phyloP scores from a whole-genome alignment of 1,140 invertebrate species.

The Drosophila azteca region DNA sequence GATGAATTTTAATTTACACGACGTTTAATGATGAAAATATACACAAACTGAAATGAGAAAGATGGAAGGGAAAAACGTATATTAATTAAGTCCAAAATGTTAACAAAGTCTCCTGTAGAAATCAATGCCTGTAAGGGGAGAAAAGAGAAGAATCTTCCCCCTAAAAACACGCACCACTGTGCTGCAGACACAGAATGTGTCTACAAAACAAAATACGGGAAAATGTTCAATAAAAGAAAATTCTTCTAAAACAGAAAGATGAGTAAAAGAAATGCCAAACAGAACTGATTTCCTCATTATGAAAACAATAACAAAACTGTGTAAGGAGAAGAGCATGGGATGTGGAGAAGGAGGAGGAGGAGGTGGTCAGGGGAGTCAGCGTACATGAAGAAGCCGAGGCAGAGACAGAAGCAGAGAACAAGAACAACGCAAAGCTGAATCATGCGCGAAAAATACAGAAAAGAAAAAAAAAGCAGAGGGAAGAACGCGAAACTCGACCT shows the following conservation, averaged over 20 bases:
- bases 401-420: conserved; percentile 27
- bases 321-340: neutral
- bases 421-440: conserved; percentile 68
- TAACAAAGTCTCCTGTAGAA: neutral
- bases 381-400: conserved; percentile 31
- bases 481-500: too few relatives aligned
- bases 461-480: conserved; percentile 16
- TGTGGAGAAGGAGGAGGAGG: neutral
- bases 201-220: conserved; percentile 20
- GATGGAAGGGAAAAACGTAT: neutral
- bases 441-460: conserved; percentile 69
- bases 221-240: conserved; percentile 21
- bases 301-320: conserved; percentile 70
- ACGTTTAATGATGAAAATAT: conserved; percentile 81
- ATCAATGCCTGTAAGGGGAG: too few relatives aligned
- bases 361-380: neutral
- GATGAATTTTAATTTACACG: conserved; percentile 80
- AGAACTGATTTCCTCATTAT: conserved; percentile 44
- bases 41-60: conserved; percentile 76
- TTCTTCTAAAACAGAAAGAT: conserved; percentile 54
- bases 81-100: conserved; percentile 1
- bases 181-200: too few relatives aligned
- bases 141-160: neutral
- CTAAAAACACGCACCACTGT: neutral
- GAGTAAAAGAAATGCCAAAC: conserved; percentile 47